Evolutionary conservation across 2,888 invertebrate species (phyloP), one percentile per base, ranked within the genome.

Genomic region (Mythimna ferrago): DNA sequence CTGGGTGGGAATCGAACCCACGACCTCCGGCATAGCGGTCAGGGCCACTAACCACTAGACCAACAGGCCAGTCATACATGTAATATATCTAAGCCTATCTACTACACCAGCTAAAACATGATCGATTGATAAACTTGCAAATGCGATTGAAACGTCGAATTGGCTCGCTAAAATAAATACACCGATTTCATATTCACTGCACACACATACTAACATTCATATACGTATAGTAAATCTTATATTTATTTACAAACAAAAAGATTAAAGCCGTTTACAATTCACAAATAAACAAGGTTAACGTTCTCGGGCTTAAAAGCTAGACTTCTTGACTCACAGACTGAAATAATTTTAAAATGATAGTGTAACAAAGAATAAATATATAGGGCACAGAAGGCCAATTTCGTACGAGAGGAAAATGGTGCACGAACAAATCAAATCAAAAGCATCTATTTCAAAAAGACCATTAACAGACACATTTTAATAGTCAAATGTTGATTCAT

Each of bases 291-390:
- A 73, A 61, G 67, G 79, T 68, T 58, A 61, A 65, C 61, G 73
- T 58, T 63, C 69, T 19, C 44, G 67, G 41, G 72, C 73, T 78
- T 66, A 65, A 68, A 73, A 79, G 65, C 76, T 82, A 78, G 71
- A 79, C 73, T 78, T 48, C 51, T 76, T 84, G 76, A 81, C 35
- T 82, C 85, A 76, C 32, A 77, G 76, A 75, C 73, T 73, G 76
- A 66, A 76, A 84, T 80, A 75, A 82, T 80, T 78, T 72, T 57
- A 75, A 71, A 79, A 74, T 62, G 58, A 68, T 60, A 73, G 71
- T 75, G 41, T 69, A 2, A 4, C 56, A 75, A 32, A 21, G 61
- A 62, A n/a, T 32, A 56, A 1, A 41, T 11, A 51, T 2, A 2
- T 16, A 41, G 1, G 1, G 0, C 10, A 6, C 56, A 75, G 67